Conservation (phyloP, 2,113 vertebrate species). For the Trochalopteron elliotii region DNA sequence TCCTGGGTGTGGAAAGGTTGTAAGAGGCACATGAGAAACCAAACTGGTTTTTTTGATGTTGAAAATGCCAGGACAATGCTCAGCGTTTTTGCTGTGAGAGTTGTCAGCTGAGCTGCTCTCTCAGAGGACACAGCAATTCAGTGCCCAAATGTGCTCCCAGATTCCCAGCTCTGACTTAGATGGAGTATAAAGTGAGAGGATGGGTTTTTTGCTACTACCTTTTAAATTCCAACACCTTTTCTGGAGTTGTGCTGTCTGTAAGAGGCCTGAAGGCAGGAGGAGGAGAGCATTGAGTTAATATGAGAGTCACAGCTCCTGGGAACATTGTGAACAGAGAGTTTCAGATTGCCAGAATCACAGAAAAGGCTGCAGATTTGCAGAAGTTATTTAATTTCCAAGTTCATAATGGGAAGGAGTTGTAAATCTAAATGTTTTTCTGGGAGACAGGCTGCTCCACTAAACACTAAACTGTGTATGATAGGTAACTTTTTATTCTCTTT, state of each 20-base stretch:
- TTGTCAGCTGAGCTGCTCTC: neutral
- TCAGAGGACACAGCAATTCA: neutral
- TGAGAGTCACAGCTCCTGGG: rapidly evolving
- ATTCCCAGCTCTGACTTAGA: neutral
- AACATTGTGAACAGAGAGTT: neutral
- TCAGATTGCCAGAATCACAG: neutral
- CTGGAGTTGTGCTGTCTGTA: neutral
- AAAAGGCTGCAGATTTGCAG: neutral
- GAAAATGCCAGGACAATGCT: neutral
- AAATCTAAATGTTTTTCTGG: no score
- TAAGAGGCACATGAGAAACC: neutral
- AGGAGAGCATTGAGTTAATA: neutral
- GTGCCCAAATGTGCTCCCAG: neutral
- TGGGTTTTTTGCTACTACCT: rapidly evolving
- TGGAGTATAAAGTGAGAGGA: neutral
- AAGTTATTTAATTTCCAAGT: neutral
- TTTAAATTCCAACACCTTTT: neutral
- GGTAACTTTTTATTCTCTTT: neutral
- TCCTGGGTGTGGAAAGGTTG: neutral
- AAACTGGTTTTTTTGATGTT: neutral
- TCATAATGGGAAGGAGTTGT: neutral
- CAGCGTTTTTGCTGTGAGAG: neutral
- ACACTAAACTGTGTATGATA: no score
- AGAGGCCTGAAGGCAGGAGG: neutral
- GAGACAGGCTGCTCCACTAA: no score